Conservation (phyloP, 30 jellyfish, hydroid and myxozoan species). For the Pelagia noctiluca region DNA sequence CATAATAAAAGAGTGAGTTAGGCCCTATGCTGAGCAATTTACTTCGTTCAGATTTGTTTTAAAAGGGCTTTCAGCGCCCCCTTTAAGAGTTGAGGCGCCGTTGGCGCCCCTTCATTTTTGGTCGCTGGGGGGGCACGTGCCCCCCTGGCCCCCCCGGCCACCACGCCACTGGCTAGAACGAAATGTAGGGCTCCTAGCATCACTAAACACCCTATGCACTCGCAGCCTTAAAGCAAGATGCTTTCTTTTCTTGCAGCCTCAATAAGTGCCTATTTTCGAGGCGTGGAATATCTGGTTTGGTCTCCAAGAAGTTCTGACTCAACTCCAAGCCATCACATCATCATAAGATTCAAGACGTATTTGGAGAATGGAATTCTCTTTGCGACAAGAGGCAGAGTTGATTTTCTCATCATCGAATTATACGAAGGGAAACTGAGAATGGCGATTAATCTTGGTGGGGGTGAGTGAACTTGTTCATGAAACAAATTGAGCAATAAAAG, state of each 20-base stretch:
- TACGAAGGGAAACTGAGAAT: constrained; percentile 48
- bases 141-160: too few species aligned
- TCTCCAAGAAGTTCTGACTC: constrained; percentile 47
- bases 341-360: constrained; percentile 75
- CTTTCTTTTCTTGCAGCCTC: constrained; percentile 33
- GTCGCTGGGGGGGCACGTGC: too few species aligned
- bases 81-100: too few species aligned
- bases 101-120: too few species aligned
- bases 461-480: constrained; percentile 32
- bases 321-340: constrained; percentile 36
- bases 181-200: too few species aligned
- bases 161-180: too few species aligned
- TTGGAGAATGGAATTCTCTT: constrained; percentile 73
- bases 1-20: too few species aligned
- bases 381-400: constrained; percentile 56
- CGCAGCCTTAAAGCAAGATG: background rate
- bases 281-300: constrained; percentile 64
- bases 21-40: too few species aligned
- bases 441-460: constrained; percentile 90
- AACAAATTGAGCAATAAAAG: too few species aligned
- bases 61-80: too few species aligned
- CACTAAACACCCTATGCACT: too few species aligned
- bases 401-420: constrained; percentile 77
- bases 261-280: constrained; percentile 49
- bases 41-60: too few species aligned